Evolutionary conservation across 2,113 vertebrate genomes (phyloP).

Genomic region (Bagarius yarrelli): DNA sequence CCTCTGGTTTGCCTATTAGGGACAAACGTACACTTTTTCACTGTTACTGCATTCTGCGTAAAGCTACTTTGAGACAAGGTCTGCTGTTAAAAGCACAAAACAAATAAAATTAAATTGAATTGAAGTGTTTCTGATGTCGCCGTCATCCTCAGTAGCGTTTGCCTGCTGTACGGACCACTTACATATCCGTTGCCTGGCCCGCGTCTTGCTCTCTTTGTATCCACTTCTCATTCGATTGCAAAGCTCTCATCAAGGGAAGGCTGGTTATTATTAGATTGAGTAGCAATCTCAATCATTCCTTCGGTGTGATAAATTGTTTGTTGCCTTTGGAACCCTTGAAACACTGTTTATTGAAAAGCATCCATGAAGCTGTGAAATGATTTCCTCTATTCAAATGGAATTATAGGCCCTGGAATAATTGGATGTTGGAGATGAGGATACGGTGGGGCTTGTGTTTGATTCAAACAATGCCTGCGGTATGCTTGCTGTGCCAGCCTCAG

Average conservation of each 20-base stretch:
- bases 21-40: no score
- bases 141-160: slow-evolving; percentile 23
- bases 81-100: no score
- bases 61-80: no score
- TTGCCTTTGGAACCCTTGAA: slow-evolving; percentile 50
- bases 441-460: slow-evolving; percentile 52
- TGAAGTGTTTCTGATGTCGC: slow-evolving; percentile 18
- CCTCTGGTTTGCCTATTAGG: no score
- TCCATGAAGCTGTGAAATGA: slow-evolving; percentile 61
- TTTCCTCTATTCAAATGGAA: slow-evolving; percentile 58
- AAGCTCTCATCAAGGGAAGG: slow-evolving; percentile 32
- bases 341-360: slow-evolving; percentile 62
- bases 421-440: slow-evolving; percentile 58
- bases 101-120: no score
- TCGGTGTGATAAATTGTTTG: slow-evolving; percentile 55
- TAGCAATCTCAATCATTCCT: slow-evolving; percentile 39
- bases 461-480: slow-evolving; percentile 64
- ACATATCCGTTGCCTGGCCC: slow-evolving; percentile 13
- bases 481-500: slow-evolving; percentile 59
- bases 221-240: slow-evolving; percentile 22
- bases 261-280: slow-evolving; percentile 41
- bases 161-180: slow-evolving; percentile 5
- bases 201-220: slow-evolving; percentile 39
- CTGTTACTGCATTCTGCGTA: no score
- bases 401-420: slow-evolving; percentile 69